Evolutionary conservation across 2,113 vertebrate species (phyloP), one percentile per base, ranked within the genome.

Genomic region (Neodontobutis hainanensis): DNA sequence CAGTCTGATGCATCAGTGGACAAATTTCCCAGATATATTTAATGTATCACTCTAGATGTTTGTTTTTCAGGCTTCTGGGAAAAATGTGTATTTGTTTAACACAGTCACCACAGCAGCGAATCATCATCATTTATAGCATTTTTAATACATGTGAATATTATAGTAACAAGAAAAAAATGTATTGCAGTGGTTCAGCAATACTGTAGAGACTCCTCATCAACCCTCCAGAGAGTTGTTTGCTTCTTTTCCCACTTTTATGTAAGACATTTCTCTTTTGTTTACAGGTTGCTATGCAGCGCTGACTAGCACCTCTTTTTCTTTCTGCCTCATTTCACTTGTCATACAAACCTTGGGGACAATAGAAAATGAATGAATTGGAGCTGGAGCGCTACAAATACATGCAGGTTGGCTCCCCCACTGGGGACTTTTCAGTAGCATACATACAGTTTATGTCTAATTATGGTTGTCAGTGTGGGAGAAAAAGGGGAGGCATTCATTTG

Each of bases 391-490:
- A 60, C 90, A 92, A 93, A 94, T 93, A 92, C 93, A 93, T 92
- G 92, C 92, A 91, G 92, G 90, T 92, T 92, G 89, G 64, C 85
- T 91, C 92, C 92, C 92, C 88, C 92, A 92, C 89, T 92, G 91
- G 85, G 92, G 92, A 94, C 92, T 94, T 94, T 94, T 95, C 94
- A 78, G 72, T 56, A 59, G 49, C 60, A 73, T 71, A 70, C 78
- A 69, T 95, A 96, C 95, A 95, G 93, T 95, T 95, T 93, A 94
- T 94, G 95, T 94, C 94, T 95, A 95, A 97, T 96, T 97, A 97
- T 95, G 93, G 94, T 93, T 97, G 94, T 95, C 95, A 95, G 93
- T 93, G 93, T 93, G 93, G 92, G 92, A 93, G 92, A 92, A 92
- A 94, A 93, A 91, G 93, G 65, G 92, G 94, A 94, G 93, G 93